Evolutionary conservation across 2,888 invertebrate species (phyloP), one percentile per base, ranked within the genome.

Genomic region (Scelioninae gen. 2): DNA sequence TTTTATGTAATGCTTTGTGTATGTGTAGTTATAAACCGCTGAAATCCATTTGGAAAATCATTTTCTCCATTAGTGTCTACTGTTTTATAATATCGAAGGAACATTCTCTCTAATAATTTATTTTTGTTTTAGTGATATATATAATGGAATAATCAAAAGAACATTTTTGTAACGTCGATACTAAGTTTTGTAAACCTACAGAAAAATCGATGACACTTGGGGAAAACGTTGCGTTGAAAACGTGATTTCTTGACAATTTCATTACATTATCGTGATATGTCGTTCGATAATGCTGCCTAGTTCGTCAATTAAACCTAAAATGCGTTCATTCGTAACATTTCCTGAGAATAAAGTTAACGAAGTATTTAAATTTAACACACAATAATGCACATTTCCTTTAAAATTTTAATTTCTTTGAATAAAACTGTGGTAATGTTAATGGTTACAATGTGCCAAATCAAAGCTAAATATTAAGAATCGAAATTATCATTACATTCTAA

Each of bases 291-390:
- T 46, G 55, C 55, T 65, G 64, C 64, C 64, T 64, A 64, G 64
- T 22, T 64, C 43, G 64, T 64, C 64, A 64, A 64, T 64, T 64
- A n/a, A n/a, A n/a, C n/a, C n/a, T n/a, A n/a, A n/a, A n/a, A 46
- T 41, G 45, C 35, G 45, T 41, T 41, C 19, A 50, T 22, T 31
- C 39, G 31, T 18, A 33, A 28, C 7, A 25, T 37, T 46, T 58
- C 46, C 46, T 31, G 10, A n/a, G n/a, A n/a, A n/a, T n/a, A n/a
- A n/a, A n/a, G n/a, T n/a, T n/a, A n/a, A n/a, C n/a, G n/a, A n/a
- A n/a, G n/a, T n/a, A n/a, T n/a, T n/a, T n/a, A n/a, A n/a, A n/a
- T n/a, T n/a, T n/a, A n/a, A n/a, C n/a, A n/a, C n/a, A n/a, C n/a
- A n/a, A n/a, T n/a, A n/a, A n/a, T n/a, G n/a, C n/a, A n/a, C n/a